A percentile compares a stretch with the other conserved stretches of the same genome.
phyloP scores from a whole-genome alignment of 2,797 vertebrate genomes.

The Dipus sagitta region DNA sequence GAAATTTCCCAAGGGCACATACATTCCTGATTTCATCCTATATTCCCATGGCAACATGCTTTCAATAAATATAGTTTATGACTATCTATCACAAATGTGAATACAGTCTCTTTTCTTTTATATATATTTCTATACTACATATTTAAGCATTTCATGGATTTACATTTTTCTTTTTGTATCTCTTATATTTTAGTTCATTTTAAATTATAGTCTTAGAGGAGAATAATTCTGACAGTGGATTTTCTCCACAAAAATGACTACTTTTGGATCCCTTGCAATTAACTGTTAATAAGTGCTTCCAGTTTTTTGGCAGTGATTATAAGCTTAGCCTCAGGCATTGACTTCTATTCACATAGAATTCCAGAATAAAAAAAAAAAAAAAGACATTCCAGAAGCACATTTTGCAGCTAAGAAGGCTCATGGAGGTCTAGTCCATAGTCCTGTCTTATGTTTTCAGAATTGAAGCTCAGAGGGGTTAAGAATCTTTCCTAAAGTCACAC shows the following conservation, averaged over 20 bases:
- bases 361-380: neutral
- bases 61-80: conserved; percentile 68
- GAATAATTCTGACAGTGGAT: conserved; percentile 36
- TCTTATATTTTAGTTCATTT: conserved; percentile 62
- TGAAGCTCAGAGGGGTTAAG: neutral
- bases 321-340: conserved; percentile 34
- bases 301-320: conserved; percentile 9
- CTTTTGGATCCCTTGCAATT: conserved; percentile 46
- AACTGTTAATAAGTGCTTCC: conserved; percentile 51
- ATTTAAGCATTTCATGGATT: conserved; percentile 49
- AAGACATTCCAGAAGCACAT: neutral
- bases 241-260: conserved; percentile 33
- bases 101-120: conserved; percentile 32
- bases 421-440: neutral
- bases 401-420: conserved; percentile 23
- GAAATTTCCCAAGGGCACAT: conserved; percentile 73
- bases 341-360: conserved; percentile 24
- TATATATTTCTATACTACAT: conserved; percentile 48
- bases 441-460: neutral
- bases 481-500: neutral
- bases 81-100: conserved; percentile 47
- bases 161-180: conserved; percentile 31
- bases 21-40: conserved; percentile 64
- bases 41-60: conserved; percentile 72
- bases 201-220: conserved; percentile 25